Evolutionary conservation across 2,113 vertebrate genomes (phyloP).

Genomic region (Calonectris borealis): DNA sequence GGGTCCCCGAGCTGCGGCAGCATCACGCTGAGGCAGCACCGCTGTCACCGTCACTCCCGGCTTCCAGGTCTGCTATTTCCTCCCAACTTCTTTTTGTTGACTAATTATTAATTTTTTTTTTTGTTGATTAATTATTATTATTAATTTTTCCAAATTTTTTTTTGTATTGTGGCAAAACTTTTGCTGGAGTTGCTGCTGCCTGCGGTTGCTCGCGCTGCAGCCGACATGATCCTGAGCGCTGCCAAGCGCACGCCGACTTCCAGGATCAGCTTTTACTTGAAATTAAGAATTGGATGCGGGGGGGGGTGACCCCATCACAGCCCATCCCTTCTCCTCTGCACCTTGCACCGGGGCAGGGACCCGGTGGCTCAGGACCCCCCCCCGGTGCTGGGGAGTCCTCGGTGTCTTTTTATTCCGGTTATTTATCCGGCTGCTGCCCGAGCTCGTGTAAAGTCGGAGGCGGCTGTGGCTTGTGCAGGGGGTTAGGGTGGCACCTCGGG

Average conservation of each 20-base stretch:
- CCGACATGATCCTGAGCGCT: neutral
- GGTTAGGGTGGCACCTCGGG: neutral
- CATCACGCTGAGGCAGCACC: neutral
- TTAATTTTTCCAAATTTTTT: neutral
- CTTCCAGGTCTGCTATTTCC: neutral
- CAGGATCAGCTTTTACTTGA: neutral
- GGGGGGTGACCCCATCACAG: neutral
- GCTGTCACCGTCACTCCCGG: neutral
- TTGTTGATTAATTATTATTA: accelerated
- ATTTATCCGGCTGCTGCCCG: neutral
- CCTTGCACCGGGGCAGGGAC: neutral
- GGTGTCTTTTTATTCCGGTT: neutral
- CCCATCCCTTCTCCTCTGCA: no score
- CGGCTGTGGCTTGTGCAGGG: neutral
- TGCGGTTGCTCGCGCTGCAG: neutral
- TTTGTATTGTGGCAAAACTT: neutral
- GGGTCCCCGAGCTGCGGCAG: neutral
- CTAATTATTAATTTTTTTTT: neutral
- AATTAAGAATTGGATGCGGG: neutral
- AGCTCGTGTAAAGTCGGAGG: neutral
- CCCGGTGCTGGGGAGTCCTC: no score
- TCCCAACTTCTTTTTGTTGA: neutral
- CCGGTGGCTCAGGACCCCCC: no score
- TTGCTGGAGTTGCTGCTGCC: neutral
- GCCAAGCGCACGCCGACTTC: neutral